Conservation (phyloP, 2,888 invertebrate species). For the Phalangium opilio region DNA sequence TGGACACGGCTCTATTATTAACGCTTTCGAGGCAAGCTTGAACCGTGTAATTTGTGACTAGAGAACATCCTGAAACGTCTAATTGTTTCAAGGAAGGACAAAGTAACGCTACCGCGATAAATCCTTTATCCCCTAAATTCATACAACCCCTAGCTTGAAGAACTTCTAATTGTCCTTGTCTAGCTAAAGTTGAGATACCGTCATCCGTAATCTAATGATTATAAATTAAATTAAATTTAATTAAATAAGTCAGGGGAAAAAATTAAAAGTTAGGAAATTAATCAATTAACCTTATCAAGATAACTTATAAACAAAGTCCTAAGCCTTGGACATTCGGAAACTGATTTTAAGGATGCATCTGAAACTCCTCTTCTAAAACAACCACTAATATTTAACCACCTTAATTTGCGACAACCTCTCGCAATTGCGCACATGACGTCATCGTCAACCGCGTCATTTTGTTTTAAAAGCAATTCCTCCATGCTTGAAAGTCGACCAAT, state of each 20-base stretch:
- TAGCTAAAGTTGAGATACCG: conserved; percentile 14
- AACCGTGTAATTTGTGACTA: conserved; percentile 15
- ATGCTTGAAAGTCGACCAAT: conserved; percentile 13
- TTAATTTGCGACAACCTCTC: conserved; percentile 14
- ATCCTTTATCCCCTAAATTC: conserved; percentile 16
- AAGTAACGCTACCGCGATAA: conserved; percentile 12
- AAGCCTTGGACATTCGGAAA: conserved; percentile 10
- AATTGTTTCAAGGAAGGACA: conserved; percentile 12
- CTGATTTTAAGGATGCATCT: conserved; percentile 13
- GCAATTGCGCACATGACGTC: conserved; percentile 13
- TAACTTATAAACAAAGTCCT: conserved; percentile 14
- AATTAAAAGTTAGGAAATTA: too few relatives aligned
- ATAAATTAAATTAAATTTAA: too few relatives aligned
- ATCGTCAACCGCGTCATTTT: conserved; percentile 13
- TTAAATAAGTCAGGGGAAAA: too few relatives aligned
- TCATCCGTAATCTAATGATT: conserved; percentile 14
- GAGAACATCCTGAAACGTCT: conserved; percentile 15
- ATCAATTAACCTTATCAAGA: conserved; percentile 9
- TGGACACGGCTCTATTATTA: conserved; percentile 10
- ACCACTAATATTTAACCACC: conserved; percentile 1
- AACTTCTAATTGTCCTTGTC: conserved; percentile 12
- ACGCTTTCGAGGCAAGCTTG: conserved; percentile 15
- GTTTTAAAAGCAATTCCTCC: conserved; percentile 11
- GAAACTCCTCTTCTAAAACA: conserved; percentile 6
- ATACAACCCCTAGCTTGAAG: conserved; percentile 11